Percentiles rank a stretch among this genome's conserved stretches.
Evolutionary conservation across 2,113 vertebrate species (phyloP).

Genomic region (Heptranchias perlo): DNA sequence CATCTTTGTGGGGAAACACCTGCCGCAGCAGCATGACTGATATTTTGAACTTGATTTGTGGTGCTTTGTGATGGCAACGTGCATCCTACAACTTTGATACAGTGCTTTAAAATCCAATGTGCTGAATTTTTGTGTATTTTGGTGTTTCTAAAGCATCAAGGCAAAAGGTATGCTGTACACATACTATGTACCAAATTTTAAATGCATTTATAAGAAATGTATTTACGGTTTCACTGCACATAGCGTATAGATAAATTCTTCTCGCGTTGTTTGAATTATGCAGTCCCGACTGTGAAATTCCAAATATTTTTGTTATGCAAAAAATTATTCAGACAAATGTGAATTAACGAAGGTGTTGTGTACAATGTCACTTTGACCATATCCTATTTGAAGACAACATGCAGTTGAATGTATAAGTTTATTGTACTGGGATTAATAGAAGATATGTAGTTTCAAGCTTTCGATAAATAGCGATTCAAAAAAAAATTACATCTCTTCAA

Average conservation of each 20-base stretch:
- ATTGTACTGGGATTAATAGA: background rate
- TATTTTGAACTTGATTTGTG: background rate
- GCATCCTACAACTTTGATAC: background rate
- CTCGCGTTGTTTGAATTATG: background rate
- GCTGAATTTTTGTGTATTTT: background rate
- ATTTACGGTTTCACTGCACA: background rate
- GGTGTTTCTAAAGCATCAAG: background rate
- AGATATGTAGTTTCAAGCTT: background rate
- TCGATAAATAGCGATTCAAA: background rate
- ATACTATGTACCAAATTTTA: background rate
- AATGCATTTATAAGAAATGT: background rate
- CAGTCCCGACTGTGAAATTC: no score
- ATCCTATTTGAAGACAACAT: background rate
- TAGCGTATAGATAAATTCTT: background rate
- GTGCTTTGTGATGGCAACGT: background rate
- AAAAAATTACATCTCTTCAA: slow-evolving; percentile 18
- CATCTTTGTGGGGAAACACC: background rate
- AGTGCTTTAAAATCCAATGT: background rate
- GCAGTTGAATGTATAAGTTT: background rate
- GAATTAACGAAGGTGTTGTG: background rate
- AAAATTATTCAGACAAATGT: slow-evolving; percentile 2
- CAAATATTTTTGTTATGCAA: background rate
- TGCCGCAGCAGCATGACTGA: background rate
- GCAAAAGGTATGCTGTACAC: background rate
- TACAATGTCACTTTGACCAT: background rate